Evolutionary conservation across 2,888 invertebrate species (phyloP), one percentile per base, ranked within the genome.

Genomic region (Listrodromus nycthemerus): DNA sequence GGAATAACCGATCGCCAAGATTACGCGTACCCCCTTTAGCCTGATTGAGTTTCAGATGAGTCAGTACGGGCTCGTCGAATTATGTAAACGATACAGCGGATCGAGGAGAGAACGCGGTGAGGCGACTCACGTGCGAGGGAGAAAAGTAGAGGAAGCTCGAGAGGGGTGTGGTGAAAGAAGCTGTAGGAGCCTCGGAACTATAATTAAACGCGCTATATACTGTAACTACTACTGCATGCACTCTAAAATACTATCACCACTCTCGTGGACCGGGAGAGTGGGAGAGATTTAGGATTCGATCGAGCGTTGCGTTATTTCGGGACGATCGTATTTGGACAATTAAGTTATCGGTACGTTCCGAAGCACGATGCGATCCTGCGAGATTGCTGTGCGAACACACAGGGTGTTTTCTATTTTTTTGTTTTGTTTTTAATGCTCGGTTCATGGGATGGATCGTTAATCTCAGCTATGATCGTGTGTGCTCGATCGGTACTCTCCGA

Each of bases 41-140:
- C 67, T 67, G 77, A 82, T 78, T 67, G 19, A 78, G 58, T 52
- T 69, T 61, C 76, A 50, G 50, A 75, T 70, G 75, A 61, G 65
- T 65, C 52, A 69, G 65, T 65, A n/a, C 52, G 65, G 37, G 50
- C 74, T 73, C 77, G 58, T 61, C 30, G 27, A 69, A 77, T 82
- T 82, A 77, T 71, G 82, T 61, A 82, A 82, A 66, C 45, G 77
- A 79, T 61, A 58, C 19, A 77, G 48, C 30, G 48, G 33, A 48
- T 30, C 27, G 48, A 1, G n/a, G 65, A n/a, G 37, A 48, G 50
- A 52, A 50, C 19, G 50, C 16, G 58, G 41, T 19, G 37, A 50
- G 30, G 24, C 10, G 24, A 55, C 52, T 21, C 55, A 13, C 55
- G 67, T 6, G 69, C 10, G 75, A 75, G 75, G 24, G 74, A 61